Conservation (phyloP, 2,113 vertebrate species). For the Pycnonotus jocosus region DNA sequence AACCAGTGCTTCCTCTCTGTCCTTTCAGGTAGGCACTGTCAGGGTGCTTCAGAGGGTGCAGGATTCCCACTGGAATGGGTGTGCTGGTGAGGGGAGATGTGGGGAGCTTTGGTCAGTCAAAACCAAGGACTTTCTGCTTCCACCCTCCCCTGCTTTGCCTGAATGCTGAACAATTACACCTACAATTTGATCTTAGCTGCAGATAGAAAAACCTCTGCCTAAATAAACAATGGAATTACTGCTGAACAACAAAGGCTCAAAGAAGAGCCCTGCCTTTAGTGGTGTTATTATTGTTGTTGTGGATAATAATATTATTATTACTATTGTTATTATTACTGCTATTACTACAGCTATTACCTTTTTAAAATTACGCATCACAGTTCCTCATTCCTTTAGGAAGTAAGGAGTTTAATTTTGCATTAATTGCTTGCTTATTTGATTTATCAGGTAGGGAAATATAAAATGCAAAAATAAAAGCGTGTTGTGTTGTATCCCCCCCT, state of each 20-base stretch:
- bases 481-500: too few relatives aligned
- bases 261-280: constrained; percentile 20
- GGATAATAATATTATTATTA: neutral
- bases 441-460: neutral
- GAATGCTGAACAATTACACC: constrained; percentile 57
- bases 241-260: constrained; percentile 29
- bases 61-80: neutral
- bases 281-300: neutral
- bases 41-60: neutral
- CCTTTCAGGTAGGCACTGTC: constrained; percentile 38
- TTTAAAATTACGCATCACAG: neutral
- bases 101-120: constrained; percentile 62
- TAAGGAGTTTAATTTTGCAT: constrained; percentile 17
- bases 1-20: neutral
- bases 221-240: constrained; percentile 66
- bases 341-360: neutral
- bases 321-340: neutral
- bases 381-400: constrained; percentile 8
- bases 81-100: constrained; percentile 20
- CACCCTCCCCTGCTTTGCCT: constrained; percentile 41
- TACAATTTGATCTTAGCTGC: constrained; percentile 66
- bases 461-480: neutral
- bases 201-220: constrained; percentile 66
- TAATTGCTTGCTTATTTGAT: constrained; percentile 37
- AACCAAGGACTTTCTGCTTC: constrained; percentile 48